phyloP scores from a whole-genome alignment of 2,888 invertebrate genomes.

The Netelia inedita region DNA sequence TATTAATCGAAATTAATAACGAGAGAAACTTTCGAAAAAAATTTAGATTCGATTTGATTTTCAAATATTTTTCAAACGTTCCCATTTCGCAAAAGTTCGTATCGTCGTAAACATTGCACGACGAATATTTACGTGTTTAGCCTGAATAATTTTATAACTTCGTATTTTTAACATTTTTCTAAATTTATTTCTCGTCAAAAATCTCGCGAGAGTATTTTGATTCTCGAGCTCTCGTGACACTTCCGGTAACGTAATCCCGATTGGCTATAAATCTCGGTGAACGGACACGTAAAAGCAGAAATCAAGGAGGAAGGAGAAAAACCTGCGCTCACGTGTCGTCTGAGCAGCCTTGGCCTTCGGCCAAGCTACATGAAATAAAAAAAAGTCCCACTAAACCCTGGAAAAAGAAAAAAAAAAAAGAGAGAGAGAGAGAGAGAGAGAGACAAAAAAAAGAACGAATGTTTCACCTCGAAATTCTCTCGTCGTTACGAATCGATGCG shows the following conservation, averaged over 20 bases:
- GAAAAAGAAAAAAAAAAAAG: slow-evolving; percentile 1
- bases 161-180: no score
- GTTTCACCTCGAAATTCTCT: slow-evolving; percentile 28
- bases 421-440: not conserved
- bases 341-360: slow-evolving; percentile 37
- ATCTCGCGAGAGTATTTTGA: not conserved
- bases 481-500: slow-evolving; percentile 24
- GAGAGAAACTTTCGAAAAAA: no score
- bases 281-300: not conserved
- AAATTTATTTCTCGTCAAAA: not conserved
- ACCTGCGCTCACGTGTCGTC: not conserved
- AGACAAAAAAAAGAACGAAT: not conserved
- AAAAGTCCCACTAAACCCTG: slow-evolving; percentile 46
- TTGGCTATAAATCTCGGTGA: not conserved
- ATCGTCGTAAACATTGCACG: no score
- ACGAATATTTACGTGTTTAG: no score
- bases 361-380: not conserved
- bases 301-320: not conserved
- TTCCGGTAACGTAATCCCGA: not conserved
- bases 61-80: no score
- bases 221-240: not conserved
- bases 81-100: no score
- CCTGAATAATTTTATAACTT: no score
- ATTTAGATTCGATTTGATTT: no score
- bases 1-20: no score